Conservation (phyloP, 92 coral and sea anemone genomes). For the Chrysogorgia sp. region DNA sequence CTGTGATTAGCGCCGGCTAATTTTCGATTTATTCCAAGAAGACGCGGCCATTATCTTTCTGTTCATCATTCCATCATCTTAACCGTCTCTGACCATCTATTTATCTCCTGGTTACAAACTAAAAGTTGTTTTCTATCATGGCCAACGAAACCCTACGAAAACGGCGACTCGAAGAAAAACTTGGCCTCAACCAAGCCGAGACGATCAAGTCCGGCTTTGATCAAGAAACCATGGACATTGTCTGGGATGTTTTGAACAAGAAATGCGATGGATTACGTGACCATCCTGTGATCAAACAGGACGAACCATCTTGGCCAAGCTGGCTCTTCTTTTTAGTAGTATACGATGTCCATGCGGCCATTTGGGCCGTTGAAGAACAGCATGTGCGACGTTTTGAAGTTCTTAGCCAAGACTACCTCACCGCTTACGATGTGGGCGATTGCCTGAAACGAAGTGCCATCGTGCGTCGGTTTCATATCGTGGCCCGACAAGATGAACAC, state of each 20-base stretch:
- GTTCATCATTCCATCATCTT: too few species aligned
- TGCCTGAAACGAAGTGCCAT: conserved; percentile 52
- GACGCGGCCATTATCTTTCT: too few species aligned
- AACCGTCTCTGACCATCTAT: too few species aligned
- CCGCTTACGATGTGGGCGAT: conserved; percentile 62
- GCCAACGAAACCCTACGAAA: conserved; percentile 35
- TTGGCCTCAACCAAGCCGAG: conserved; percentile 62
- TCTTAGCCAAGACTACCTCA: conserved; percentile 57
- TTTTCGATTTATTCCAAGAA: too few species aligned
- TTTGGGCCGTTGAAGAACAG: conserved; percentile 69
- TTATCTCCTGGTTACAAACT: too few species aligned
- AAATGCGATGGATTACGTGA: conserved; percentile 61
- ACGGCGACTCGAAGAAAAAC: conserved; percentile 65
- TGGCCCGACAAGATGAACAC: conserved; percentile 44
- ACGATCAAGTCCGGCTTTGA: conserved; percentile 69
- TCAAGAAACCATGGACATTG: conserved; percentile 62
- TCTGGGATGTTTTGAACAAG: conserved; percentile 66
- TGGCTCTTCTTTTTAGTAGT: conserved; percentile 70
- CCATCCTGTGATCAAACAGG: conserved; percentile 60
- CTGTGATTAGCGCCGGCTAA: too few species aligned
- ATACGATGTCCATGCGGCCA: conserved; percentile 62
- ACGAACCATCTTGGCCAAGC: conserved; percentile 62
- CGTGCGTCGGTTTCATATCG: conserved; percentile 62
- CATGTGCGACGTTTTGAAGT: conserved; percentile 51
- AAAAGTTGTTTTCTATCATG: too few species aligned